Base-by-base conservation (phyloP, 2,113 vertebrate genomes). In the Xerus inauris region DNA sequence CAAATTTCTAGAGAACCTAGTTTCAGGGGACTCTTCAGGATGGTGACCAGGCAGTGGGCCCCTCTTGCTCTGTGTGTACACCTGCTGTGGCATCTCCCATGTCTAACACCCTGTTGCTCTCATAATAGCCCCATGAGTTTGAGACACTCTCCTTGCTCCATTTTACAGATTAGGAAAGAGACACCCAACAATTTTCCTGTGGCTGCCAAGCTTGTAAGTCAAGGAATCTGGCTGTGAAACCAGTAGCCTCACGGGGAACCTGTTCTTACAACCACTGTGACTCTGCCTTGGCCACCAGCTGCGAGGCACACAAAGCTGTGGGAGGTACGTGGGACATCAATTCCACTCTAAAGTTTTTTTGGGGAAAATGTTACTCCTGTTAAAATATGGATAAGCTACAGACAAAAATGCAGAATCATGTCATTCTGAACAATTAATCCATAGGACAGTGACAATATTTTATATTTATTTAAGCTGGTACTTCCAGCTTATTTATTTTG, bases 401-500 rank as follows among this genome's bases (percentile, higher is more conserved):
- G 54, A 40, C 28, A 26, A 62, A 94, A 93, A 62, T 35, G 42
- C 75, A 87, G 88, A 84, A 22, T 42, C 87, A 45, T 0, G 2
- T 71, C 75, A 51, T 83, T 69, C 65, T n/a, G 11, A 28, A 73
- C 4, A 10, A 77, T 30, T 19, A 69, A 84, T 35, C 59, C 0
- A 4, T 24, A 47, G 79, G 75, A 54, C 5, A 22, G 45, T 11
- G 19, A n/a, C 1, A 32, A 7, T 40, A 49, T 42, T 89, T 45
- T 83, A 19, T 82, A 76, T n/a, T 69, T 94, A 42, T 47, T 87
- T 69, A 64, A 93, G 57, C 38, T 84, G 85, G 73, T 20, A 51
- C 19, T 13, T 49, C 22, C 7, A 5, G 76, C 45, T 35, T 54
- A 87, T 32, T 84, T n/a, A 24, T 59, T 38, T 35, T 73, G 57